A percentile compares a stretch with the other conserved stretches of the same genome.
phyloP scores from a whole-genome alignment of 2,113 vertebrate genomes.

The Aphyosemion australe region DNA sequence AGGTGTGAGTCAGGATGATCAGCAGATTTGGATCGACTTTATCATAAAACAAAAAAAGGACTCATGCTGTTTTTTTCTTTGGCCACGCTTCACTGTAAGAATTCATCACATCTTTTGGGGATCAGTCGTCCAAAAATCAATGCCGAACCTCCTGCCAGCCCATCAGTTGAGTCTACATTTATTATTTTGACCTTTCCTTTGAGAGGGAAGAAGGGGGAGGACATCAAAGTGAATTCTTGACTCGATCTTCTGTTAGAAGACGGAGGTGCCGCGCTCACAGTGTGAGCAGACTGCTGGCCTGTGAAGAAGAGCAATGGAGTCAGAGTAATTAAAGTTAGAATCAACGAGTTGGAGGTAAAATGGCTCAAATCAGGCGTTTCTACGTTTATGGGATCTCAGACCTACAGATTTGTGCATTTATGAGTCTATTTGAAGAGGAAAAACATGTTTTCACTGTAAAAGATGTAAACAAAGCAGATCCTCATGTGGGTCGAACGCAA shows the following conservation, averaged over 20 bases:
- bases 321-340: conserved; percentile 76
- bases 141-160: conserved; percentile 57
- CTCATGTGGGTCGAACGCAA: too few relatives aligned
- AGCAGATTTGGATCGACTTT: conserved; percentile 71
- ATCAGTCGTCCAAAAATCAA: conserved; percentile 68
- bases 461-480: too few relatives aligned
- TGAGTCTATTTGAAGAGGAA: too few relatives aligned
- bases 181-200: conserved; percentile 88
- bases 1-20: conserved; percentile 59
- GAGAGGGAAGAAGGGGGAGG: conserved; percentile 34
- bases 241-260: conserved; percentile 63
- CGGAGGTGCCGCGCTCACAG: conserved; percentile 70
- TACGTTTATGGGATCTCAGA: too few relatives aligned
- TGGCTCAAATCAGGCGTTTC: conserved; percentile 5
- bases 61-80: conserved; percentile 75
- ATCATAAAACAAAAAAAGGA: conserved; percentile 57
- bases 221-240: conserved; percentile 74
- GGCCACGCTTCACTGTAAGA: conserved; percentile 74
- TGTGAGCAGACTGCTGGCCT: conserved; percentile 66
- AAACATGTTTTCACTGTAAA: too few relatives aligned
- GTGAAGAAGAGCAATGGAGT: conserved; percentile 64
- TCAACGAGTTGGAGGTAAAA: conserved; percentile 67
- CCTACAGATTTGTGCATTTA: too few relatives aligned
- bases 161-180: conserved; percentile 84
- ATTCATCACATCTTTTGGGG: conserved; percentile 75